These are phyloP conservation scores for Thermophis baileyi DNA, from an alignment of 2,113 vertebrate species.

Conservation along the genomic window DNA sequence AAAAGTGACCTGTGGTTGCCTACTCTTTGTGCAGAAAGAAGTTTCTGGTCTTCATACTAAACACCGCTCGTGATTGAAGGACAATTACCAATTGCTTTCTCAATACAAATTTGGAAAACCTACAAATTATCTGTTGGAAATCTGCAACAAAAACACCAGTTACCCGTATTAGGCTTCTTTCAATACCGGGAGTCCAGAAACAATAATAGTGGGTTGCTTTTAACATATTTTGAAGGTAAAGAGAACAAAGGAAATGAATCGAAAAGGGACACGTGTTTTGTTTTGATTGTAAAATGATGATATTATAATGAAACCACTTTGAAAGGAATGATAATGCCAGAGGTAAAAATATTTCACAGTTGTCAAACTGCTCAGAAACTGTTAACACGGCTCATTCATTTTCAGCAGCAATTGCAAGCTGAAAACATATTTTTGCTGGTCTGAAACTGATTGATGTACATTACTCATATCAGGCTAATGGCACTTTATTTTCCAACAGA, in stretches of 20 bases:
- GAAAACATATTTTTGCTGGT: constrained; percentile 68
- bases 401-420: constrained; percentile 62
- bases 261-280: constrained; percentile 11
- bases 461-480: constrained; percentile 78
- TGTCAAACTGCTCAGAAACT: constrained; percentile 65
- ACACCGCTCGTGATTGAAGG: not conserved
- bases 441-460: constrained; percentile 75
- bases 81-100: not conserved
- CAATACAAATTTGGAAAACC: constrained; percentile 35
- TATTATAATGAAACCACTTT: constrained; percentile 47
- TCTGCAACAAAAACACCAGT: not conserved
- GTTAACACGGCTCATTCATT: constrained; percentile 71
- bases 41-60: not conserved
- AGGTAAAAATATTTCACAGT: constrained; percentile 62
- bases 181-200: not conserved
- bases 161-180: not conserved
- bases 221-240: not conserved
- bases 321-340: constrained; percentile 62
- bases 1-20: not conserved
- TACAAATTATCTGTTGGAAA: constrained; percentile 18
- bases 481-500: constrained; percentile 78
- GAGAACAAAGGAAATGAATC: constrained; percentile 5
- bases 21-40: not conserved
- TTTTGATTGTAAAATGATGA: constrained; percentile 41
- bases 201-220: not conserved